Base-by-base conservation (phyloP, 2,113 vertebrate genomes). In the Platichthys stellatus region DNA sequence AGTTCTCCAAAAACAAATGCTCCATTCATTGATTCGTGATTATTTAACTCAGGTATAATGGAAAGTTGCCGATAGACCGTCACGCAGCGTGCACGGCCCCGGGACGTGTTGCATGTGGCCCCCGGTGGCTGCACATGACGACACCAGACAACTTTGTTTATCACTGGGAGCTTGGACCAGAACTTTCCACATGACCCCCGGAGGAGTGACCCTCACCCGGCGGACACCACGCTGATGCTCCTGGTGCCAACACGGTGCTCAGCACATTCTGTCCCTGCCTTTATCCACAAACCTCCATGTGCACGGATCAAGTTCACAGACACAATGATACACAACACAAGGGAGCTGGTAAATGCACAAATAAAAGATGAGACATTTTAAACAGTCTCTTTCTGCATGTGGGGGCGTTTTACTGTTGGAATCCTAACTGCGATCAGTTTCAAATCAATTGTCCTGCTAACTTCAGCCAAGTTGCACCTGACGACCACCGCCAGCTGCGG, bases 141-240 rank as follows among this genome's bases (percentile, higher is more conserved):
- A 31, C 84, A 82, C 67, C 61, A 76, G 62, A 86, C 80, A 86
- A 78, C 68, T 79, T 26, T 76, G 70, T 79, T 81, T 31, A 68
- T 80, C 47, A 62, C 18, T 77, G 70, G 76, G 63, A 64, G 73
- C 72, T 69, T 79, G n/a, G 59, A 63, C 74, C 62, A 86, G 86
- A 90, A 88, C 65, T 47, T 86, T 84, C 83, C 63, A 65, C 51
- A 35, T n/a, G 69, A 83, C 60, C 21, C 38, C 59, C 20, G 26
- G 40, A 63, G 35, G 28, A 69, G 40, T 17, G 20, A 45, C 49
- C 58, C 51, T 58, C 69, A 56, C 3, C 61, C 63, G 49, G 76
- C 72, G 56, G 14, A 74, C 60, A 63, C 47, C 75, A 12, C 1
- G 23, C 43, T 49, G 65, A 61, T 23, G 24, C 38, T 15, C n/a